Base-by-base conservation (phyloP, 1,140 invertebrate genomes). In the Psix sp. region DNA sequence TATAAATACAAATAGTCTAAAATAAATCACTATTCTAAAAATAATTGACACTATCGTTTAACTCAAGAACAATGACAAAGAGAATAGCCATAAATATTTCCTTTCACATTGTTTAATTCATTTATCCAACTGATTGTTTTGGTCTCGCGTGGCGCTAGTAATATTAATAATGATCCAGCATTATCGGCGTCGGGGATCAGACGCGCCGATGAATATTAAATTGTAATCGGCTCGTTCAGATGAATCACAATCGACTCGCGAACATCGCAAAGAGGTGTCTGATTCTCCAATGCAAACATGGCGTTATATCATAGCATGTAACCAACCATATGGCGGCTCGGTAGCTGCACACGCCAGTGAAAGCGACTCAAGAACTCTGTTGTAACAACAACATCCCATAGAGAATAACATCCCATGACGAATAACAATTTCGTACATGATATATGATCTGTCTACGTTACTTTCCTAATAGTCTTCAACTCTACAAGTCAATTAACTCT, bases 321-420 rank as follows among this genome's bases (percentile, higher is more conserved):
- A 79, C 80, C 81, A 78, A 79, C 80, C 81, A 84, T 82, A 84
- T 83, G 83, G 79, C 38, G 60, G 24, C 33, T 51, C 56, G 51
- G 17, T 45, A 43, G 46, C 59, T 60, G 52, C 15, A 15, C 52
- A 46, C 60, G 74, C 71, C 77, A 78, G 83, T 83, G 83, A 85
- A 85, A 84, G 83, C 65, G 62, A 71, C 54, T 71, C 43, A 42
- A 68, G 52, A 67, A 72, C 66, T 66, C 46, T 66, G 74, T 74
- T 74, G 74, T 72, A 78, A 79, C 39, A 57, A 68, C 57, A 65
- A 43, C 60, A 60, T 39, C 38, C 31, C 9, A 26, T 15, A 46
- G 7, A n/a, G 5, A 9, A 67, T 38, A 56, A 26, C 36, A 51
- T 56, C 40, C 17, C 26, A 56, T 66, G 18, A 65, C 49, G 51